Conservation (phyloP, 2,797 vertebrate species). For the Parotocinclus haroldoi region DNA sequence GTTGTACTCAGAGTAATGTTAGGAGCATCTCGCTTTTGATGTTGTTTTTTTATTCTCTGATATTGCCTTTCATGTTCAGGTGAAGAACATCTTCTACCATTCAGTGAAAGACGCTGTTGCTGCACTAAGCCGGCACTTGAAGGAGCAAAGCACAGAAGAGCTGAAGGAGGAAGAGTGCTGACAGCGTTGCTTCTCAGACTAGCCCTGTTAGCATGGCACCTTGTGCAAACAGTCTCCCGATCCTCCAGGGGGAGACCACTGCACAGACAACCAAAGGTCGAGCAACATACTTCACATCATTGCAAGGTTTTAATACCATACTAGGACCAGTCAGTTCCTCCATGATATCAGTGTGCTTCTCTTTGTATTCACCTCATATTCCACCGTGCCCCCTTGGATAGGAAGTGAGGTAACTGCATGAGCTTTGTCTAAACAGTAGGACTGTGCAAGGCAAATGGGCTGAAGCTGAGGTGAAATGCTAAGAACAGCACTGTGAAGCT, state of each 20-base stretch:
- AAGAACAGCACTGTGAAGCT: constrained; percentile 31
- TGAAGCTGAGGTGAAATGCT: constrained; percentile 21
- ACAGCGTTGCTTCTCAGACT: constrained; percentile 28
- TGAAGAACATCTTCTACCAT: constrained; percentile 85
- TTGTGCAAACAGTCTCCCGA: constrained; percentile 20
- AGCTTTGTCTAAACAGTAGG: constrained; percentile 16
- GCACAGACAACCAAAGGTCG: not conserved
- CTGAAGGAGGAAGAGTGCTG: constrained; percentile 49
- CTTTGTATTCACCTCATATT: constrained; percentile 7
- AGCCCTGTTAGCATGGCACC: constrained; percentile 12
- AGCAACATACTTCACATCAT: constrained; percentile 5
- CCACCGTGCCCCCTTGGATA: constrained; percentile 15
- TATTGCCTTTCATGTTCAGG: constrained; percentile 60
- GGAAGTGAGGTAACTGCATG: constrained; percentile 28
- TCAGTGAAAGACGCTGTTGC: constrained; percentile 82
- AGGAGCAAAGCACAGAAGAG: constrained; percentile 30
- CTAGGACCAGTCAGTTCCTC: constrained; percentile 14
- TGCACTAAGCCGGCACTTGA: constrained; percentile 69
- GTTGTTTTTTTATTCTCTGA: no score
- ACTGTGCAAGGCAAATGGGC: constrained; percentile 5
- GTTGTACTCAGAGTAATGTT: no score
- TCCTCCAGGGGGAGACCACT: constrained; percentile 3
- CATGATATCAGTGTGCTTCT: constrained; percentile 33
- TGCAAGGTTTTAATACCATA: constrained; percentile 8
- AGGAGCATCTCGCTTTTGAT: no score